phyloP scores from a whole-genome alignment of 2,888 invertebrate genomes.

The Girardia tigrina region DNA sequence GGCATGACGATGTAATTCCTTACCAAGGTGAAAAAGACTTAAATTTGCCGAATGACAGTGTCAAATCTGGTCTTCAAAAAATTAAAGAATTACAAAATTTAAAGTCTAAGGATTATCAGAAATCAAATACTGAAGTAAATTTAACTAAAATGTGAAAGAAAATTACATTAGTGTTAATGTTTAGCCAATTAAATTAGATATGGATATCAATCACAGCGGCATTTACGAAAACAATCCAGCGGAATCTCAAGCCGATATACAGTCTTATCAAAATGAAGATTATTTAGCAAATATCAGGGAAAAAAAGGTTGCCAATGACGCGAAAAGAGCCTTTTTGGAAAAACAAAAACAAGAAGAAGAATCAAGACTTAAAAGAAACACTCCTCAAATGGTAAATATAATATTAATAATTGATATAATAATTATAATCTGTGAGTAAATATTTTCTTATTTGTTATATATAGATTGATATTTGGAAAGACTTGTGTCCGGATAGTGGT shows the following conservation, averaged over 20 bases:
- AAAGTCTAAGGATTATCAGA: constrained; percentile 26
- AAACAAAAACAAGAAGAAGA: constrained; percentile 30
- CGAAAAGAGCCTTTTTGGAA: constrained; percentile 28
- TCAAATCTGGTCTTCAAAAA: constrained; percentile 30
- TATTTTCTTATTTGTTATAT: neutral
- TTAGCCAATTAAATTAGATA: constrained; percentile 20
- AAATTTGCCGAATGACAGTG: constrained; percentile 15
- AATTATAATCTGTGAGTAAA: too few species aligned
- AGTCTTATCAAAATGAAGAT: neutral
- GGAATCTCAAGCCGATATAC: constrained; percentile 28
- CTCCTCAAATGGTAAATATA: constrained; percentile 32
- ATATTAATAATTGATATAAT: neutral
- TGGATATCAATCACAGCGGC: constrained; percentile 1
- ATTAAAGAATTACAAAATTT: constrained; percentile 25
- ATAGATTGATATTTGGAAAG: constrained; percentile 36
- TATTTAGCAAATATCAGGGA: neutral
- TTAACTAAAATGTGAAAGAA: neutral
- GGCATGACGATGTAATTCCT: constrained; percentile 48
- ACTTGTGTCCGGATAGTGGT: constrained; percentile 33
- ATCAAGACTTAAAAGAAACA: constrained; percentile 11
- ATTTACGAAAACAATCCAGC: constrained; percentile 28
- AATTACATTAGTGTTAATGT: neutral
- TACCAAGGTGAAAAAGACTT: constrained; percentile 42
- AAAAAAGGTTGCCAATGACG: constrained; percentile 32
- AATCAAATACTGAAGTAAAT: neutral